A percentile compares a stretch with the other conserved stretches of the same genome.
Conservation (phyloP, 1,140 invertebrate species). For the Cylas formicarius region DNA sequence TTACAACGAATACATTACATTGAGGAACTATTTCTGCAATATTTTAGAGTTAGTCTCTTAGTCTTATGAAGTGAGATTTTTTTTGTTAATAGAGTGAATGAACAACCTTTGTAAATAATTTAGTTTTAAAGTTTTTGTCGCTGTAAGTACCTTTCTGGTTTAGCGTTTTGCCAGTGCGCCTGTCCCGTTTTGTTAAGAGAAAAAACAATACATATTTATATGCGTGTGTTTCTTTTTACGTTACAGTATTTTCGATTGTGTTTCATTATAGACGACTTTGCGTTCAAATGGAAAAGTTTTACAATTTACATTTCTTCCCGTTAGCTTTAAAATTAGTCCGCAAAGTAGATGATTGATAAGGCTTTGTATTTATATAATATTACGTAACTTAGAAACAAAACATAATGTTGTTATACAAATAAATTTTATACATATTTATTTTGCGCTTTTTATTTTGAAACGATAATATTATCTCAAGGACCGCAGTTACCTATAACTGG, state of each 20-base stretch:
- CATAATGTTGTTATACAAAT: slow-evolving; percentile 36
- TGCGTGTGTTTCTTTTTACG: slow-evolving; percentile 30
- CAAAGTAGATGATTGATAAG: no score
- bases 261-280: no score
- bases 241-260: slow-evolving; percentile 30
- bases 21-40: slow-evolving; percentile 27
- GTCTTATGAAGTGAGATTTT: slow-evolving; percentile 21
- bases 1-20: slow-evolving; percentile 28
- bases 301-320: no score
- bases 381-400: slow-evolving; percentile 27
- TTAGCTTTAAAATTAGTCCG: no score
- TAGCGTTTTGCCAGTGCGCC: slow-evolving; percentile 29
- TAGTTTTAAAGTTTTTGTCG: slow-evolving; percentile 28
- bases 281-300: no score
- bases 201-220: no score
- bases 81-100: slow-evolving; percentile 27
- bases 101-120: slow-evolving; percentile 30
- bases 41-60: slow-evolving; percentile 22
- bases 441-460: no score
- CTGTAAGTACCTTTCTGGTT: slow-evolving; percentile 35
- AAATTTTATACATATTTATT: slow-evolving; percentile 26
- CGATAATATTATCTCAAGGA: no score
- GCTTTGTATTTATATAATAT: slow-evolving; percentile 25
- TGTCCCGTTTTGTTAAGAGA: no score
- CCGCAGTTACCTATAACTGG: no score